Evolutionary conservation across 2,113 vertebrate species (phyloP).

Genomic region (Numida meleagris): DNA sequence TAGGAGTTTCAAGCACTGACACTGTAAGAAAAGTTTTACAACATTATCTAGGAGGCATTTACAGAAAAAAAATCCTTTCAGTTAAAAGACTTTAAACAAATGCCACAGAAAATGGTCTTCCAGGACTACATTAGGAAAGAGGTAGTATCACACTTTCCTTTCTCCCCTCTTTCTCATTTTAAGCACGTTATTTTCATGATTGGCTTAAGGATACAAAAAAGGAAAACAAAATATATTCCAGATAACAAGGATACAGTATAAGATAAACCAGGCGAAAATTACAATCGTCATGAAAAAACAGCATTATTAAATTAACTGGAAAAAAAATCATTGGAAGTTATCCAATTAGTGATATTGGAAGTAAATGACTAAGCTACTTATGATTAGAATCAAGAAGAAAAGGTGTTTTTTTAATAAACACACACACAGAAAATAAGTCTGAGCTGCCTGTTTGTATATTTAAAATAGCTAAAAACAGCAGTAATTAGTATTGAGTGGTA

Average conservation of each 20-base stretch:
- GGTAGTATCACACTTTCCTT: background rate
- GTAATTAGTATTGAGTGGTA: background rate
- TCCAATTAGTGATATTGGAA: background rate
- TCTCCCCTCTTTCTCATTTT: background rate
- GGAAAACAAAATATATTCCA: background rate
- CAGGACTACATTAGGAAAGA: background rate
- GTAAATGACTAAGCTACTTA: background rate
- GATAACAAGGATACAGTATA: background rate
- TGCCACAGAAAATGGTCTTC: background rate
- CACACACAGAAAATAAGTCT: background rate
- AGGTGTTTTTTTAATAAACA: background rate
- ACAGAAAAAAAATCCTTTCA: background rate
- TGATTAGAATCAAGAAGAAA: background rate
- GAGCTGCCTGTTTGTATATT: background rate
- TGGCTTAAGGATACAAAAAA: background rate
- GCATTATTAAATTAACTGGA: background rate
- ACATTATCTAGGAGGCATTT: background rate
- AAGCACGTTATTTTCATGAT: background rate
- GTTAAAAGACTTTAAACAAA: background rate
- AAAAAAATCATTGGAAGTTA: background rate
- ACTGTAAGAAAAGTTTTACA: background rate
- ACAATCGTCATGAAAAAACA: background rate
- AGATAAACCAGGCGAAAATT: background rate
- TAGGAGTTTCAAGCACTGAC: background rate
- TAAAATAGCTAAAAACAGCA: background rate